These are phyloP conservation scores for Aplochiton taeniatus DNA, from an alignment of 2,797 vertebrate species.

Conservation along the genomic window DNA sequence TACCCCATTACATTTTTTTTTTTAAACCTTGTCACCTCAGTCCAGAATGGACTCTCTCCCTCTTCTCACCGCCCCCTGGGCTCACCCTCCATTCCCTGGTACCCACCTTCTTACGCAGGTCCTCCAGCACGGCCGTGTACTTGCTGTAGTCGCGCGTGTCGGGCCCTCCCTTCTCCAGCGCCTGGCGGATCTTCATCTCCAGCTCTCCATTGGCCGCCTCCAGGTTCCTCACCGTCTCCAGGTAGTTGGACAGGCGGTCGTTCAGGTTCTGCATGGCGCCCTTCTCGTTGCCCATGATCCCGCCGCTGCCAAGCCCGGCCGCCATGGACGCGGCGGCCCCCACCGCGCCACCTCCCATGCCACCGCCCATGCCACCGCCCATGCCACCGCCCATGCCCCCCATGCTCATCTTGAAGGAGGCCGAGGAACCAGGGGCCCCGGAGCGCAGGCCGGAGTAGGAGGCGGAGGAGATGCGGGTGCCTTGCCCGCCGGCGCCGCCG, in stretches of 20 bases:
- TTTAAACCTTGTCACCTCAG: neutral
- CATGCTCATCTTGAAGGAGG: constrained; percentile 59
- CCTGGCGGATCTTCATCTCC: constrained; percentile 85
- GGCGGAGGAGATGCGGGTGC: constrained; percentile 62
- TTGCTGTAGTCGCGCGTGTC: constrained; percentile 80
- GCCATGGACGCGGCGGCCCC: constrained; percentile 24
- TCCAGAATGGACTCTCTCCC: neutral
- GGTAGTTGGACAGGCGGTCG: constrained; percentile 85
- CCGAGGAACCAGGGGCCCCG: constrained; percentile 38
- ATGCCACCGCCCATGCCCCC: constrained; percentile 80
- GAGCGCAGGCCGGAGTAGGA: constrained; percentile 58
- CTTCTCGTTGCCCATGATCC: constrained; percentile 80
- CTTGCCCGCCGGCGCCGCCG: constrained; percentile 63
- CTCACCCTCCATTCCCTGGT: neutral
- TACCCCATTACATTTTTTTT: too few species aligned
- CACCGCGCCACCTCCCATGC: constrained; percentile 22
- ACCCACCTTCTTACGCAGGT: constrained; percentile 84
- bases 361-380: constrained; percentile 58
- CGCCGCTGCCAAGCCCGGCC: constrained; percentile 17
- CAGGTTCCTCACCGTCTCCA: constrained; percentile 86
- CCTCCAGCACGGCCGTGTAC: constrained; percentile 81
- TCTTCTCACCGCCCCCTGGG: neutral
- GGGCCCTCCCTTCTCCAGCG: constrained; percentile 83
- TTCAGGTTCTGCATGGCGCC: constrained; percentile 92
- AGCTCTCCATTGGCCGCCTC: constrained; percentile 82